Base-by-base conservation (phyloP, 2,113 vertebrate species). In the Seriola quinqueradiata region DNA sequence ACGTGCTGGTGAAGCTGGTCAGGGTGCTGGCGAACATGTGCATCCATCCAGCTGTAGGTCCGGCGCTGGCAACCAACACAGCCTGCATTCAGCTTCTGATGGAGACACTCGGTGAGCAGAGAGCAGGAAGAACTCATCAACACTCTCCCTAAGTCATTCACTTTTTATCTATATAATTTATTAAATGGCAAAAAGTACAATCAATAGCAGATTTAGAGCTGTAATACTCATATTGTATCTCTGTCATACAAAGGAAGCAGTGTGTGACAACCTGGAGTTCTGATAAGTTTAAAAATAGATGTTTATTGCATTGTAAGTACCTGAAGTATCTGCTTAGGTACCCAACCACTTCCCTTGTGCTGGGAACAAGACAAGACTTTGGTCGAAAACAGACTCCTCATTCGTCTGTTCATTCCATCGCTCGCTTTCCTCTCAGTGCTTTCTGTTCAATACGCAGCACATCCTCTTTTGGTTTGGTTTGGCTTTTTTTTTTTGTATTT, bases 1-100 rank as follows among this genome's bases (percentile, higher is more conserved):
- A 99, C 3, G 92, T 99, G 80, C 94, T 99, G 73, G 95, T 99
- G 85, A 99, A 99, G 91, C 92, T 99, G 92, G 96, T 97, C 75
- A 93, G 97, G 16, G 94, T 99, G 83, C 88, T 99, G 55, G 98
- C 97, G 17, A 99, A 99, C 86, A 79, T 98, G 50, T 96, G 96
- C 74, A 92, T 98, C 90, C 96, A 97, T 79, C 96, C 96, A 0
- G 70, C 64, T 0, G 50, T 96, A 5, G 98, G 98, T 55, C 85
- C 93, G 0, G 85, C 92, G 3, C 89, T 99, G 84, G 96, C 96
- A 19, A 38, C 91, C 73, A 89, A 96, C 87, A 46, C 75, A 0
- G 48, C 6, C 4, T 93, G 96, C 64, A 90, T 97, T 60, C 89
- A 93, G 68, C 91, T 97, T 57, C 95, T 99, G 75, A 90, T 97